Conservation (phyloP, 1,140 invertebrate species). For the Scaptomyza montana region DNA sequence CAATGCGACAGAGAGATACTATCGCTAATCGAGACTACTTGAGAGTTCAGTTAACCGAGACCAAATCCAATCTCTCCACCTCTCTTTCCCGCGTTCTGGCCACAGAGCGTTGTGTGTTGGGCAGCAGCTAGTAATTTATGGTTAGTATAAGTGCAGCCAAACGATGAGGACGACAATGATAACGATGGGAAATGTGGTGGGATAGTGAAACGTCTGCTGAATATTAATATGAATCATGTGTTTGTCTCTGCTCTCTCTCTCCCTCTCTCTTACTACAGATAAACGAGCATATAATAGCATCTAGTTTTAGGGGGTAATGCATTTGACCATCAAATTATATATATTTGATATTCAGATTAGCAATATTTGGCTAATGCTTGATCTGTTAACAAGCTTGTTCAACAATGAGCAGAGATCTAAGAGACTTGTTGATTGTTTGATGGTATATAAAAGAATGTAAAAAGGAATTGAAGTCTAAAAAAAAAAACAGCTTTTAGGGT, state of each 20-base stretch:
- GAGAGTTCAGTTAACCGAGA: conserved; percentile 77
- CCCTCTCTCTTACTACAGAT: neutral
- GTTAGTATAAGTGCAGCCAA: conserved; percentile 59
- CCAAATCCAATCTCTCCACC: conserved; percentile 38
- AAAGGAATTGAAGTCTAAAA: too few relatives aligned
- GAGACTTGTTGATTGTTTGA: neutral
- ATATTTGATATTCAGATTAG: conserved; percentile 35
- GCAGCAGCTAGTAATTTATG: conserved; percentile 65
- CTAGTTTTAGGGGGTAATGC: conserved; percentile 32
- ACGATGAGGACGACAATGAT: conserved; percentile 31
- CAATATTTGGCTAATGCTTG: conserved; percentile 10
- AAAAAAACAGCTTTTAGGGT: too few relatives aligned
- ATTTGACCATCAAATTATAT: conserved; percentile 43
- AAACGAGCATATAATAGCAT: conserved; percentile 45
- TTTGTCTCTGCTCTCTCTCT: neutral
- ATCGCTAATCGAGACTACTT: conserved; percentile 76
- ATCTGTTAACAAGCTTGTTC: neutral
- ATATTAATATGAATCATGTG: conserved; percentile 46
- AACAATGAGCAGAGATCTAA: neutral
- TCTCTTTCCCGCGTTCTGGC: neutral
- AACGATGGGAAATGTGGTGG: neutral
- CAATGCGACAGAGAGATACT: conserved; percentile 71
- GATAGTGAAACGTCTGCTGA: conserved; percentile 26
- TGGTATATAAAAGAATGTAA: neutral
- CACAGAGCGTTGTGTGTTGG: conserved; percentile 15